Conservation (phyloP, 2,797 vertebrate species). For the Notoglanidium macrostoma region DNA sequence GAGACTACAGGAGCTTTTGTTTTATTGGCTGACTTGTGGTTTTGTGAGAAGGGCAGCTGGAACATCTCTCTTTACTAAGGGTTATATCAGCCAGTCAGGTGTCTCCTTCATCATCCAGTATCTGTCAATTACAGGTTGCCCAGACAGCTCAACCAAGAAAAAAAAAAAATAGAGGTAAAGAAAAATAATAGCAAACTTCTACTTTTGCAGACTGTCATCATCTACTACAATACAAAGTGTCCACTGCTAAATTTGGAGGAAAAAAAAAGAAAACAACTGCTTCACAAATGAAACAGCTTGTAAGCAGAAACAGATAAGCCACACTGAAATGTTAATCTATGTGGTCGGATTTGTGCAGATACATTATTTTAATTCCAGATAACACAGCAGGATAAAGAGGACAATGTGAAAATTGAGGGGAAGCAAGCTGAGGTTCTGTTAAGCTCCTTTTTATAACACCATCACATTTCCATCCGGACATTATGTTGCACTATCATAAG, state of each 20-base stretch:
- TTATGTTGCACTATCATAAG: conserved; percentile 22
- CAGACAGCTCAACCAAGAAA: background rate
- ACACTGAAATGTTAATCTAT: conserved; percentile 11
- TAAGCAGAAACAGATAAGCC: conserved; percentile 16
- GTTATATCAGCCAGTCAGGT: conserved; percentile 18
- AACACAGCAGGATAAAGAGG: conserved; percentile 9
- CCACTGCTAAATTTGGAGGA: background rate
- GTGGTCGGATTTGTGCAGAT: background rate
- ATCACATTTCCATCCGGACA: conserved; percentile 29
- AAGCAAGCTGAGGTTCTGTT: background rate
- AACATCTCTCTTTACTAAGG: conserved; percentile 22
- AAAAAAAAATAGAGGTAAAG: background rate
- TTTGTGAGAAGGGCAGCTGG: background rate
- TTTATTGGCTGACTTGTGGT: background rate
- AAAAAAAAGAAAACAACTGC: background rate
- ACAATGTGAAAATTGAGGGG: background rate
- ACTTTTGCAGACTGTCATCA: background rate
- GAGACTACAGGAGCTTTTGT: background rate
- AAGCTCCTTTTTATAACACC: conserved; percentile 33
- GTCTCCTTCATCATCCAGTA: conserved; percentile 13
- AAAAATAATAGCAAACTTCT: conserved; percentile 18
- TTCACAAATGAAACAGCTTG: background rate
- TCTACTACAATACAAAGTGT: background rate
- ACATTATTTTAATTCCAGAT: conserved; percentile 30
- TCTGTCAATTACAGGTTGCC: conserved; percentile 1